These are phyloP conservation scores for Carassius carassius DNA, from an alignment of 2,113 vertebrate species.

Conservation along the genomic window DNA sequence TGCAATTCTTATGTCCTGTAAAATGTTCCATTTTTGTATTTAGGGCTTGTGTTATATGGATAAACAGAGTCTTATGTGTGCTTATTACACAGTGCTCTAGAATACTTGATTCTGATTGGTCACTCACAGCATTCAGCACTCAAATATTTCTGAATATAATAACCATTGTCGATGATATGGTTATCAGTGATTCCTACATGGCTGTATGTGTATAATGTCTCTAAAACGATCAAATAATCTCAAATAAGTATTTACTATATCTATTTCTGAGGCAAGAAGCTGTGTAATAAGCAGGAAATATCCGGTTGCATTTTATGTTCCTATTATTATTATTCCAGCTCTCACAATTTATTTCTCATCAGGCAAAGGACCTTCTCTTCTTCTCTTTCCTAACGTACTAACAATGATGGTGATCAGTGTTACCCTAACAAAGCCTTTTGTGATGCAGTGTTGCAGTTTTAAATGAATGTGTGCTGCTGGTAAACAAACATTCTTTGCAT, in stretches of 20 bases:
- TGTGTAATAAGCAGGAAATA: conserved; percentile 3
- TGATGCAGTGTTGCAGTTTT: background rate
- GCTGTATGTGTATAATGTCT: background rate
- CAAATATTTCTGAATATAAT: background rate
- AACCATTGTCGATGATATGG: background rate
- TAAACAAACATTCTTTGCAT: background rate
- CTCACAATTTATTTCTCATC: background rate
- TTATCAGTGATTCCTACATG: background rate
- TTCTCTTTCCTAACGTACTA: background rate
- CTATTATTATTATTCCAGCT: background rate
- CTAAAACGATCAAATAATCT: background rate
- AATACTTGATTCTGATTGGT: background rate
- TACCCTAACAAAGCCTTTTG: background rate
- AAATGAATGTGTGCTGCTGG: background rate
- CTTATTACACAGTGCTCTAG: background rate
- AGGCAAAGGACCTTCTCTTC: background rate
- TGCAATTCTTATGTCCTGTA: background rate
- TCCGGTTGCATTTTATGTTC: background rate
- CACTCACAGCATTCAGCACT: background rate
- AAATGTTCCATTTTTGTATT: background rate
- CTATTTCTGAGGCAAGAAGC: background rate
- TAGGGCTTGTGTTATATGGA: background rate
- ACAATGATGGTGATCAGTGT: background rate
- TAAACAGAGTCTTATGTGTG: background rate
- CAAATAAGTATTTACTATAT: background rate